Evolutionary conservation across 2,888 invertebrate species (phyloP).

Genomic region (Himalopsyche tibetana): DNA sequence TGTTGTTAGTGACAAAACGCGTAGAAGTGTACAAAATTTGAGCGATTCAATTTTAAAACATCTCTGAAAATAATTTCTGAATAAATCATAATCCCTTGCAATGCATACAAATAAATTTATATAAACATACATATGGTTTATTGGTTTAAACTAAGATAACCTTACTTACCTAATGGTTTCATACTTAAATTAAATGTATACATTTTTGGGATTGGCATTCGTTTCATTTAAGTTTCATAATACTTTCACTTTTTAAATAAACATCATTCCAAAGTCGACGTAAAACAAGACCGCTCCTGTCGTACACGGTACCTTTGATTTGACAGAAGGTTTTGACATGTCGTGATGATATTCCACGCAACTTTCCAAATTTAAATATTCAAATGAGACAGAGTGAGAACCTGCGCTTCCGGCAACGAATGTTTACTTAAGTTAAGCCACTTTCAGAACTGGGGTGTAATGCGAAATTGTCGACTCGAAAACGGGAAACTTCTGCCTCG

Average conservation of each 20-base stretch:
- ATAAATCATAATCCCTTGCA: too few relatives aligned
- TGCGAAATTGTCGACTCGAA: slow-evolving; percentile 44
- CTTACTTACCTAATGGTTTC: too few relatives aligned
- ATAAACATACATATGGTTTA: too few relatives aligned
- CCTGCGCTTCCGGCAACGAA: slow-evolving; percentile 54
- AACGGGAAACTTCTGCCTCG: slow-evolving; percentile 34
- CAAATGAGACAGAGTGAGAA: slow-evolving; percentile 60
- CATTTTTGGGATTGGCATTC: not conserved
- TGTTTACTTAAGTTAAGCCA: slow-evolving; percentile 55
- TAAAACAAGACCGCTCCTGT: slow-evolving; percentile 20
- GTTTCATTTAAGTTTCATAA: slow-evolving; percentile 18
- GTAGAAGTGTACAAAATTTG: too few relatives aligned
- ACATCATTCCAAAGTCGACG: slow-evolving; percentile 2
- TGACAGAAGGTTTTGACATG: slow-evolving; percentile 64
- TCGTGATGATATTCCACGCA: slow-evolving; percentile 63
- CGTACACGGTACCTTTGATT: slow-evolving; percentile 52
- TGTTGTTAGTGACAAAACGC: too few relatives aligned
- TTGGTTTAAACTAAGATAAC: too few relatives aligned
- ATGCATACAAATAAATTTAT: too few relatives aligned
- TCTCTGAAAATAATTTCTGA: too few relatives aligned
- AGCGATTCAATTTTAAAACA: too few relatives aligned
- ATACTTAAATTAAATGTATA: not conserved
- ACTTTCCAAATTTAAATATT: slow-evolving; percentile 65
- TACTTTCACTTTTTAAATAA: slow-evolving; percentile 20
- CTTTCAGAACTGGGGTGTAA: slow-evolving; percentile 51